These are phyloP conservation scores for Malthinus seriepunctatus DNA, from an alignment of 2,888 invertebrate genomes.

Conservation along the genomic window DNA sequence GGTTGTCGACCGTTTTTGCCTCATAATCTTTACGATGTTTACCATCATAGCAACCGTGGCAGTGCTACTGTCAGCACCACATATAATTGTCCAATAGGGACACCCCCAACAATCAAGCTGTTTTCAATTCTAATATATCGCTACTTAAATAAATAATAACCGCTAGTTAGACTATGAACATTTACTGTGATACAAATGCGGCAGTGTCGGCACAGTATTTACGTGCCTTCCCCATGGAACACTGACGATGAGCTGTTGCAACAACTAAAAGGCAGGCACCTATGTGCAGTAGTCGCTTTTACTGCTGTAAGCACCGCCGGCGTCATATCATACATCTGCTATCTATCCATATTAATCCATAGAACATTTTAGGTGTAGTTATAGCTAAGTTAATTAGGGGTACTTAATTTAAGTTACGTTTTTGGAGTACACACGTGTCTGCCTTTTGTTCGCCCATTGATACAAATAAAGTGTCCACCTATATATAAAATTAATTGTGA, in stretches of 20 bases:
- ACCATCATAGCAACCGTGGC: constrained; percentile 92
- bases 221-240: constrained; percentile 54
- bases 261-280: constrained; percentile 55
- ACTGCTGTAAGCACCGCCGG: constrained; percentile 33
- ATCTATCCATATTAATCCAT: constrained; percentile 28
- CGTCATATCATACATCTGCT: constrained; percentile 27
- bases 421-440: constrained; percentile 52
- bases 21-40: constrained; percentile 93
- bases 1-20: constrained; percentile 96
- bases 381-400: constrained; percentile 29
- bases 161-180: constrained; percentile 47
- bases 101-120: constrained; percentile 32
- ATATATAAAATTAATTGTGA: constrained; percentile 55
- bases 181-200: constrained; percentile 55
- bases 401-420: constrained; percentile 10
- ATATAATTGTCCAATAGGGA: constrained; percentile 87
- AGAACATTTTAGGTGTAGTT: constrained; percentile 20
- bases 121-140: constrained; percentile 39
- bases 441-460: constrained; percentile 56
- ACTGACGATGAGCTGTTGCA: constrained; percentile 51
- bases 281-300: constrained; percentile 47
- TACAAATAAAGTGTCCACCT: constrained; percentile 55
- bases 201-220: constrained; percentile 52
- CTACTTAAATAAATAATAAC: constrained; percentile 29
- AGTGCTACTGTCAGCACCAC: constrained; percentile 89